Evolutionary conservation across 2,797 vertebrate species (phyloP).

Genomic region (Streptopelia turtur): DNA sequence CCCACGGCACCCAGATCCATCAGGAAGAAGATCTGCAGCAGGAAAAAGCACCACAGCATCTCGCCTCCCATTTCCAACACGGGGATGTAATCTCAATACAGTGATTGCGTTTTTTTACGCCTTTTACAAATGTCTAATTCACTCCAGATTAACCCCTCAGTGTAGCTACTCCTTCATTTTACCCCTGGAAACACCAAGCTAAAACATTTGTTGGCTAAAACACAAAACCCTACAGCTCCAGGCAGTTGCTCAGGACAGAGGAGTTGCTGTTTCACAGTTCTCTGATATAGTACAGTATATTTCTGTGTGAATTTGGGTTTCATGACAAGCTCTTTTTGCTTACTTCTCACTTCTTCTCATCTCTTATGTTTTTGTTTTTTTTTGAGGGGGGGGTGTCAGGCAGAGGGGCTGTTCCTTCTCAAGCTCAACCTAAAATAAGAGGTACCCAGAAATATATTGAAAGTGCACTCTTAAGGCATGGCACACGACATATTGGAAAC

Average conservation of each 20-base stretch:
- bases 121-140: slow-evolving; percentile 6
- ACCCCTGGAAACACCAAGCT: not conserved
- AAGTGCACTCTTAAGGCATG: not conserved
- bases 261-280: not conserved
- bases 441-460: not conserved
- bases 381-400: fast-evolving
- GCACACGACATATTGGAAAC: not conserved
- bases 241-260: not conserved
- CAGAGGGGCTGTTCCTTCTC: not conserved
- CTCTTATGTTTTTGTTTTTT: not conserved
- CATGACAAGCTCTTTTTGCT: not conserved
- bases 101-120: not conserved
- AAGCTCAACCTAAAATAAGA: not conserved
- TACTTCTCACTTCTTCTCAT: not conserved
- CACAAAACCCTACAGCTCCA: not conserved
- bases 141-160: not conserved
- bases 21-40: not conserved
- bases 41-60: not conserved
- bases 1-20: not conserved
- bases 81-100: fast-evolving
- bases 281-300: not conserved
- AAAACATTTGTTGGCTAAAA: not conserved
- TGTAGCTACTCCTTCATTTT: slow-evolving; percentile 2
- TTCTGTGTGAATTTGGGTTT: slow-evolving; percentile 4
- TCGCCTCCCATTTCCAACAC: not conserved